These are phyloP conservation scores for Eubucco bourcierii DNA, from an alignment of 2,113 vertebrate species.

Conservation along the genomic window DNA sequence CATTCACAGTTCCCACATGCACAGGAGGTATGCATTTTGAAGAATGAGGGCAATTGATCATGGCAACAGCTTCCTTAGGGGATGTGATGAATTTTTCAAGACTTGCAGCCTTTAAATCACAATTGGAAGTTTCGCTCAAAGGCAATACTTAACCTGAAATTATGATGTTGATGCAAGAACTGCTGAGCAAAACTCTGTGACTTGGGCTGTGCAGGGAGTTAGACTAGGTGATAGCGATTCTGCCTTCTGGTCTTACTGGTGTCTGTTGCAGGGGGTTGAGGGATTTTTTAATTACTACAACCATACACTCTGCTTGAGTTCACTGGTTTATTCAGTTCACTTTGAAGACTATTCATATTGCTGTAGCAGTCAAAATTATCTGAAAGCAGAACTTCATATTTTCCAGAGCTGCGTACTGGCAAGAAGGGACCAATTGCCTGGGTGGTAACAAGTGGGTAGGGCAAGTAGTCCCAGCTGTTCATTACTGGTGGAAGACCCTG, in stretches of 20 bases:
- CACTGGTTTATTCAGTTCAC: neutral
- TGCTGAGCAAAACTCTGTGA: neutral
- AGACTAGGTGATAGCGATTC: neutral
- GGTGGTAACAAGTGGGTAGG: neutral
- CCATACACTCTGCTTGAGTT: neutral
- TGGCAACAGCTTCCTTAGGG: neutral
- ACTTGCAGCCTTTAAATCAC: slow-evolving; percentile 9
- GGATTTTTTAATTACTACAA: neutral
- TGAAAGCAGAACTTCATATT: neutral
- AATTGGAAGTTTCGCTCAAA: neutral
- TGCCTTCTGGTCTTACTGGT: neutral
- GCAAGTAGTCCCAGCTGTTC: accelerated
- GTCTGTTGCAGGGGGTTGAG: neutral
- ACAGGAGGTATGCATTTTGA: neutral
- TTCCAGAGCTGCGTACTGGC: accelerated
- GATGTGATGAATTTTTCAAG: neutral
- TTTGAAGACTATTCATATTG: neutral
- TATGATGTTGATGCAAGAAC: neutral
- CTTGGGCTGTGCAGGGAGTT: neutral
- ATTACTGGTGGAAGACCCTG: accelerated
- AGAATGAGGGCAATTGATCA: neutral
- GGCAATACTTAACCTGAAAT: neutral
- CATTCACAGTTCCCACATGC: slow-evolving; percentile 5
- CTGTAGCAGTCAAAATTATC: neutral
- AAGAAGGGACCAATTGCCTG: neutral